Evolutionary conservation across 2,888 invertebrate genomes (phyloP), one percentile per base, ranked within the genome.

Genomic region (Himalopsyche anomala): DNA sequence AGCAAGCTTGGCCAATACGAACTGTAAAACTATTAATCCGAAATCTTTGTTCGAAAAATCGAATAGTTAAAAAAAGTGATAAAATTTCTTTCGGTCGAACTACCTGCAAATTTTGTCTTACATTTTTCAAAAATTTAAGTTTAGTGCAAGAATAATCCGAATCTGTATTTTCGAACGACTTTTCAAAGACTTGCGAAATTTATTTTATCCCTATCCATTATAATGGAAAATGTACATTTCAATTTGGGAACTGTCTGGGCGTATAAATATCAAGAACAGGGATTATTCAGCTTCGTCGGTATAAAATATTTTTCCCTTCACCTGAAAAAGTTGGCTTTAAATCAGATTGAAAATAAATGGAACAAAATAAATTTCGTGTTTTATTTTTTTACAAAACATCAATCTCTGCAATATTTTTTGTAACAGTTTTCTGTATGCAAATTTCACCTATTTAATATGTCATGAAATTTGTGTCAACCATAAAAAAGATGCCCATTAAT

Each of bases 151-250:
- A 51, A 12, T 51, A 51, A 15, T 62, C 62, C 28, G 19, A 62
- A 19, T 28, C 28, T 19, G 62, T 19, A 62, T 62, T 62, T 19
- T 62, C 19, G 28, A 74, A 9, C 36, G 12, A 74, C 15, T 38
- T 19, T 74, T 36, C 74, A 74, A 19, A 74, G 74, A 15, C 15
- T 15, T 62, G 15, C 28, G n/a, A 62, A 19, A 62, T 19, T 19
- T 11, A 62, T 62, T 62, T 11, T 11, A 62, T 62, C 19, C 8
- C 51, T 62, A 62, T 28, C n/a, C 62, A n/a, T 62, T 62, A 62
- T 62, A 19, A 62, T 62, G n/a, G 36, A 74, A 74, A 74, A 74
- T 36, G 74, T 74, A 38, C 74, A 36, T 74, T 74, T 74, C 36
- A 74, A 38, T 74, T 74, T 74, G 12, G 5, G n/a, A 74, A 12